These are phyloP conservation scores for Pantherophis guttatus DNA, from an alignment of 2,113 vertebrate genomes.

Conservation along the genomic window DNA sequence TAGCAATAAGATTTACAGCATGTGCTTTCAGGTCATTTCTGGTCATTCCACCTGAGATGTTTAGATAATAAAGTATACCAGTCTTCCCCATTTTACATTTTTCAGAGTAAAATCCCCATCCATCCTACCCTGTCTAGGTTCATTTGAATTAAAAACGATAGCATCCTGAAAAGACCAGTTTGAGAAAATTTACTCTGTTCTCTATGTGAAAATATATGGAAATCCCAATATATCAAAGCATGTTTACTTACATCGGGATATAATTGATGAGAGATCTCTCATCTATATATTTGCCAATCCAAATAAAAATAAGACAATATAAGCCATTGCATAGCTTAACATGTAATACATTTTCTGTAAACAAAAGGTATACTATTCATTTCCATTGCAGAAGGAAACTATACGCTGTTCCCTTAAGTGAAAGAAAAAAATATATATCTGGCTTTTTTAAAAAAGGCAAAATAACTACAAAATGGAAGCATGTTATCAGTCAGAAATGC, in stretches of 20 bases:
- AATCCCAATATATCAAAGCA: neutral
- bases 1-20: neutral
- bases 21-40: neutral
- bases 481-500: neutral
- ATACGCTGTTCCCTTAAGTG: constrained; percentile 36
- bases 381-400: neutral
- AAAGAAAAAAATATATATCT: neutral
- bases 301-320: constrained; percentile 2
- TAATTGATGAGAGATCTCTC: constrained; percentile 8
- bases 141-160: neutral
- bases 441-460: constrained; percentile 26
- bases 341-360: constrained; percentile 16
- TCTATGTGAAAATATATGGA: neutral
- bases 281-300: constrained; percentile 2
- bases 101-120: neutral
- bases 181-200: neutral
- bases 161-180: neutral
- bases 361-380: constrained; percentile 38
- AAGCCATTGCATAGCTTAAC: constrained; percentile 29
- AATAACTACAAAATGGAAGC: constrained; percentile 28
- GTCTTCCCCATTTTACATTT: neutral
- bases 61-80: neutral
- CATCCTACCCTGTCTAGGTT: neutral
- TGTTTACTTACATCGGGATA: constrained; percentile 21
- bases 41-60: neutral